Evolutionary conservation across 30 jellyfish, hydroid and myxozoan species (phyloP), one percentile per base, ranked within the genome.

Genomic region (Mastigias papua): DNA sequence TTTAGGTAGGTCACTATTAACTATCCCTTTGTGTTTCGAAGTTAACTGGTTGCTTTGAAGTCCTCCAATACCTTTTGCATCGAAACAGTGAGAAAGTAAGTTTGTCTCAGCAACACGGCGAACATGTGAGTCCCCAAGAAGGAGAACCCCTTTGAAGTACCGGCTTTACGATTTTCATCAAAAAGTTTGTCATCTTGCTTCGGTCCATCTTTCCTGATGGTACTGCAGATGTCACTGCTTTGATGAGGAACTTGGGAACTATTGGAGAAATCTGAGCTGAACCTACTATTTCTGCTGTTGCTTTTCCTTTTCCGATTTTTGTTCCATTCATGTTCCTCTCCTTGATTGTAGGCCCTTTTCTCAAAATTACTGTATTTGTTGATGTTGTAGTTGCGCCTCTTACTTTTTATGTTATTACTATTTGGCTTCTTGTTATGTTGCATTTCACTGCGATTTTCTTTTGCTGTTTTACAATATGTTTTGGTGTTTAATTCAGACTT

Each of bases 21-120:
- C 30, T 22, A 50, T n/a, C 27, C 50, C 42, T 54, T n/a, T 30
- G 37, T 75, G 86, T 13, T 66, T 46, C 26, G 73, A 75, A n/a
- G 32, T 35, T 6, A 75, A 19, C 73, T 75, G 73, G 27, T 75
- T n/a, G 17, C 86, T 21, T 23, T 20, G 50, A 15, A 75, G 51
- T 25, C 86, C 86, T 23, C 86, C 86, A 23, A 75, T 1, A 10
- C 86, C 86, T 30, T 32, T 71, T 65, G 67, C 77, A 17, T 6
- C 77, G 29, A 65, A 9, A 13, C 77, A 10, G 77, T 25, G 34
- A 54, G 67, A 54, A 2, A 54, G 67, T 16, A 7, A 54, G 25
- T 10, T 54, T 54, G 25, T 2, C 17, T 54, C 67, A 16, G 27
- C 67, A 54, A 21, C 67, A 21, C 67, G 67, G 3, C 67, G 23